Percentiles rank a stretch among this genome's conserved stretches.
phyloP scores from a whole-genome alignment of 2,797 vertebrate genomes.

The Acanthopagrus latus region DNA sequence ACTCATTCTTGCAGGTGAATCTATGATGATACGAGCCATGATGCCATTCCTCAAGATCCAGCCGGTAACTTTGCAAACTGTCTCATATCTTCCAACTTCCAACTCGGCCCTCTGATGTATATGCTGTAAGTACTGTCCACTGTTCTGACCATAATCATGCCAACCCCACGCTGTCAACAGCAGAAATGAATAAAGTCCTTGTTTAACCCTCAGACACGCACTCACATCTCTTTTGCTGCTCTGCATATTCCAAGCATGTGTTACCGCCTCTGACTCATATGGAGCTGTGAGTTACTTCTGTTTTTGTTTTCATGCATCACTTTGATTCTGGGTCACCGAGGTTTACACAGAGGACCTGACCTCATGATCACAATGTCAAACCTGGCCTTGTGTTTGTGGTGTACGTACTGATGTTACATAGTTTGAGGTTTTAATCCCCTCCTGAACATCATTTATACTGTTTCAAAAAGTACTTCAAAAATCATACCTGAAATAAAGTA shows the following conservation, averaged over 20 bases:
- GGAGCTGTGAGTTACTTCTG: constrained; percentile 10
- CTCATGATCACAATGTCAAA: constrained; percentile 8
- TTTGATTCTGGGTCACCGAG: neutral
- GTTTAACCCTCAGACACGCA: constrained; percentile 54
- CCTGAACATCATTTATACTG: neutral
- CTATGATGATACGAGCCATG: neutral
- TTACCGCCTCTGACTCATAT: constrained; percentile 12
- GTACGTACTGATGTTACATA: neutral
- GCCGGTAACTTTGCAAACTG: neutral
- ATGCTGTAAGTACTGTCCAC: constrained; percentile 35
- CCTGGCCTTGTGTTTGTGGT: neutral
- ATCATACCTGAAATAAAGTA: too few relatives aligned
- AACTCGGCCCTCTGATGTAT: neutral
- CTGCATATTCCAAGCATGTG: constrained; percentile 39
- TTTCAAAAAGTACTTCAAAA: too few relatives aligned
- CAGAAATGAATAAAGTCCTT: constrained; percentile 63
- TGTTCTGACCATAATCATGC: constrained; percentile 44
- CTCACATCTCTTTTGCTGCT: constrained; percentile 23
- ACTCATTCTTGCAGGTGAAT: neutral
- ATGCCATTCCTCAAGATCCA: neutral
- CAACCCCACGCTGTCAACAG: constrained; percentile 51
- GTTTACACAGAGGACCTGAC: neutral
- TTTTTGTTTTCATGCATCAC: neutral
- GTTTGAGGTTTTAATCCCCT: neutral
- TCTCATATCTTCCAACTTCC: neutral